Conservation (phyloP, 35 echinoderm and acorn worm species). For the Apostichopus californicus region DNA sequence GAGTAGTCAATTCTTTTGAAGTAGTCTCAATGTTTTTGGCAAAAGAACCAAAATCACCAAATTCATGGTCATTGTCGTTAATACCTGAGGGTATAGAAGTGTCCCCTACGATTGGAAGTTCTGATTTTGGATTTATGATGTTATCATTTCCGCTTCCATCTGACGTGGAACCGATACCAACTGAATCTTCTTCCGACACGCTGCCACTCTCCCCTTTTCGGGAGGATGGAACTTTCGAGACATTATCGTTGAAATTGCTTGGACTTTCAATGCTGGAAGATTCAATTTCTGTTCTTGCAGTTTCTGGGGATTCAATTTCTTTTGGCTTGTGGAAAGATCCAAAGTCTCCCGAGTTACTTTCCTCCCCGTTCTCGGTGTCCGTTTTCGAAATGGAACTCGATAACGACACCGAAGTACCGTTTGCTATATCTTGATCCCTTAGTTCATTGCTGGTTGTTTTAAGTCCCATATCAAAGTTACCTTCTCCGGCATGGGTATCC, state of each 20-base stretch:
- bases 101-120: neutral
- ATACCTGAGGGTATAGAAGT: neutral
- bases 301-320: neutral
- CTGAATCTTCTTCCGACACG: neutral
- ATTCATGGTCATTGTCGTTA: constrained; percentile 16
- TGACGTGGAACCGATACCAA: too few species aligned
- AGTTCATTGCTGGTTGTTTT: neutral
- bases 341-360: constrained; percentile 14
- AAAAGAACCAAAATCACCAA: constrained; percentile 50
- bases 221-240: neutral
- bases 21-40: neutral
- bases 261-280: neutral
- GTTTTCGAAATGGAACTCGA: neutral
- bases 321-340: constrained; percentile 5
- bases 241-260: neutral
- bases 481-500: neutral
- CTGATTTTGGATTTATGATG: neutral
- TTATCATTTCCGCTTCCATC: neutral
- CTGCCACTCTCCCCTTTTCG: neutral
- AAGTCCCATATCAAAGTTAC: neutral
- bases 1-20: neutral
- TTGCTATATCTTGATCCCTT: neutral
- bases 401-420: neutral
- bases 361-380: neutral
- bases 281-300: neutral